Evolutionary conservation across 2,888 invertebrate genomes (phyloP), one percentile per base, ranked within the genome.

Genomic region (Metellina segmentata): DNA sequence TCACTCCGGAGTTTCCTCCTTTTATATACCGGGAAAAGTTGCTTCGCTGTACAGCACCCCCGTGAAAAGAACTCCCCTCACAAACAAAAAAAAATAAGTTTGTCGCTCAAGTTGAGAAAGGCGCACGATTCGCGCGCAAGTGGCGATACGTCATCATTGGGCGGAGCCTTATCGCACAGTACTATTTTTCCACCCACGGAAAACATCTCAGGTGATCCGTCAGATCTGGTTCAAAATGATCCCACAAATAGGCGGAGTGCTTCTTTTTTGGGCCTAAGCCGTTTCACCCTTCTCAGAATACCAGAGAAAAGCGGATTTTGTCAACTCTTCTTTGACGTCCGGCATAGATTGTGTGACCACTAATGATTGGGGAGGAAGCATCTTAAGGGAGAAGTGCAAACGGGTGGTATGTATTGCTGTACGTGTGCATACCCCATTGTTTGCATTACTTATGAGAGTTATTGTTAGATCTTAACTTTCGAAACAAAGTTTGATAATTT

Each of bases 181-280:
- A 34, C 89, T 53, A 83, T 83, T 83, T 83, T 83, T 71, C 89
- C 83, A 78, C 83, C 89, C 89, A 89, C 83, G 72, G 51, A 70
- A 88, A 88, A 81, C 34, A 34, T 34, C 34, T 34, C 34, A 34
- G 34, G 34, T 34, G 72, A 87, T 52, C 52, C 19, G 71, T 13
- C 51, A 87, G 72, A 79, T 79, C 71, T 13, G 34, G 71, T 49
- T n/a, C 72, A 70, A 87, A 87, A 71, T 71, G 77, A 83, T 19
- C 72, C 75, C 53, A n/a, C 74, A 74, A 20, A 34, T n/a, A 20
- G 11, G 81, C 49, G 49, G 13, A 20, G 70, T 49, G 49, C n/a
- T 51, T 69, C 77, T 77, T 86, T 77, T 77, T 75, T 69, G 34
- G 70, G 61, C 4, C 19, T 34, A 85, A 75, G n/a, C 48, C 85